Percentiles rank a stretch among this genome's conserved stretches.
Conservation (phyloP, 2,113 vertebrate genomes). For the Takifugu flavidus region DNA sequence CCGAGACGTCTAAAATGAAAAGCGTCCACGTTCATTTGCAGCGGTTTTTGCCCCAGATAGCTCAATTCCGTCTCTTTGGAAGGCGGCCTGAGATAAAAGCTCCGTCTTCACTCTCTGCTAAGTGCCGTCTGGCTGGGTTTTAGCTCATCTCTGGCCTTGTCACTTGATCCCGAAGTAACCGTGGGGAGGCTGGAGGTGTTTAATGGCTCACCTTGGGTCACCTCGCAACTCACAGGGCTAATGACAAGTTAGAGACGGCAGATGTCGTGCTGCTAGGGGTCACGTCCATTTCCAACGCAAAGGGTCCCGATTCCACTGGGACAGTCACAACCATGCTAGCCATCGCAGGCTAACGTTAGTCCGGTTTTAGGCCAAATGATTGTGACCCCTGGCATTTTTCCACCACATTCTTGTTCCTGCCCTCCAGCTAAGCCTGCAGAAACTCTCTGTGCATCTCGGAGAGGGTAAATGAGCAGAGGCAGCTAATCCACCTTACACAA, state of each 20-base stretch:
- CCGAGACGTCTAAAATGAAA: neutral
- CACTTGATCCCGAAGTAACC: conserved; percentile 54
- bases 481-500: conserved; percentile 6
- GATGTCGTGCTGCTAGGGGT: conserved; percentile 7
- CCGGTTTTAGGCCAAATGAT: neutral
- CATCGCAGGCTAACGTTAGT: neutral
- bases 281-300: neutral
- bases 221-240: conserved; percentile 35
- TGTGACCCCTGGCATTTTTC: conserved; percentile 19
- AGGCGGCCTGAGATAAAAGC: conserved; percentile 21
- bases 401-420: conserved; percentile 13
- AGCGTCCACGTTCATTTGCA: conserved; percentile 4
- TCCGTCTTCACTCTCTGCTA: conserved; percentile 51
- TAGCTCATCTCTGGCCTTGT: conserved; percentile 33
- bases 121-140: conserved; percentile 45
- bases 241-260: conserved; percentile 39
- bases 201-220: conserved; percentile 58
- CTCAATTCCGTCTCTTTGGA: neutral
- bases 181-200: conserved; percentile 50
- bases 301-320: too few relatives aligned
- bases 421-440: conserved; percentile 2
- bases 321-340: too few relatives aligned
- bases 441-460: conserved; percentile 13
- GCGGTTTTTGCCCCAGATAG: conserved; percentile 2
- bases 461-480: conserved; percentile 21